Evolutionary conservation across 2,113 vertebrate genomes (phyloP).

Genomic region (Rana temporaria): DNA sequence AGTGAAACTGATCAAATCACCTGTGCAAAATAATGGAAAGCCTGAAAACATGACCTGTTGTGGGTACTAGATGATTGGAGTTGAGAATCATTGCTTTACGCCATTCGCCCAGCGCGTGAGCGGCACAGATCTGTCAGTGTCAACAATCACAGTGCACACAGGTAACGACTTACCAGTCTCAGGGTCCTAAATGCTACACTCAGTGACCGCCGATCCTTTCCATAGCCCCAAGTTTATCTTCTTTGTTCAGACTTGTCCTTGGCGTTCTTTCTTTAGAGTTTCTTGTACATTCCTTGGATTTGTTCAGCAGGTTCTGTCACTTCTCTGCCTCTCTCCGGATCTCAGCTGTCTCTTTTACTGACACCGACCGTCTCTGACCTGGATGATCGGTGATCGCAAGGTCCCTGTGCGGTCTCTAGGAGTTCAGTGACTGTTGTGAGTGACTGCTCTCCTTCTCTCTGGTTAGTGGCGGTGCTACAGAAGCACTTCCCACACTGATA

Average conservation of each 20-base stretch:
- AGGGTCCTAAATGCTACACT: neutral
- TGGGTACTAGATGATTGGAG: too few species aligned
- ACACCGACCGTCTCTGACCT: neutral
- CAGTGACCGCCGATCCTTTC: neutral
- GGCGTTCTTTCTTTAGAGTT: too few species aligned
- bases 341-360: neutral
- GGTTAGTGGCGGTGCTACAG: neutral
- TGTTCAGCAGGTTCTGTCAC: neutral
- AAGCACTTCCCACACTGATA: conserved; percentile 38
- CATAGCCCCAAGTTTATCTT: too few species aligned
- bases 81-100: too few species aligned
- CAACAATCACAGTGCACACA: too few species aligned
- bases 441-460: neutral
- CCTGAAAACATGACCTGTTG: too few species aligned
- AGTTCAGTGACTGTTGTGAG: neutral
- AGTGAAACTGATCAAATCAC: too few species aligned
- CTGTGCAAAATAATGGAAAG: too few species aligned
- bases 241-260: neutral
- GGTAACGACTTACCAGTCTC: neutral
- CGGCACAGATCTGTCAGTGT: too few species aligned
- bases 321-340: neutral
- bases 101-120: too few species aligned
- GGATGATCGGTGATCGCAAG: neutral
- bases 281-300: neutral
- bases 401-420: neutral